Evolutionary conservation across 2,888 invertebrate species (phyloP).

Genomic region (Encarsia formosa): DNA sequence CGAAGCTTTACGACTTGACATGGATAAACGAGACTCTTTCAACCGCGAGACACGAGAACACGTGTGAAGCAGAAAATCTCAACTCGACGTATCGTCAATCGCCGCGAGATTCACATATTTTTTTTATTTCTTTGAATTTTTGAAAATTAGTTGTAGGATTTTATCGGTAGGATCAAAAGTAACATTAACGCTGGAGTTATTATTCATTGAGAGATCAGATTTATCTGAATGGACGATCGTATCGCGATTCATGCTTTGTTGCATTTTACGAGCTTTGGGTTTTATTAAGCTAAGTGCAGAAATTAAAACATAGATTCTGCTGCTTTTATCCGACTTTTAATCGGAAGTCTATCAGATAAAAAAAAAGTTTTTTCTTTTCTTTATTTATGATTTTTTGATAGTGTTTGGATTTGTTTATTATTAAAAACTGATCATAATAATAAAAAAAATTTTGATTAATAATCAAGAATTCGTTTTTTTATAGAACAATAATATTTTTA

Average conservation of each 20-base stretch:
- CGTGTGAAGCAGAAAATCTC: background rate
- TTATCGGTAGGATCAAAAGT: too few relatives aligned
- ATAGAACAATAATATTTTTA: too few relatives aligned
- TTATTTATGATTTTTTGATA: background rate
- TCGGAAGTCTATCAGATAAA: background rate
- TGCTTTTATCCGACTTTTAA: too few relatives aligned
- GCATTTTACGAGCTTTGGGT: conserved; percentile 8
- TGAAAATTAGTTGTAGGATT: too few relatives aligned
- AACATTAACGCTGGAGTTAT: background rate
- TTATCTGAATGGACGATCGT: background rate
- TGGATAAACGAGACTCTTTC: conserved; percentile 14
- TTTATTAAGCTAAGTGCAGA: background rate
- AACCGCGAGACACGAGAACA: background rate
- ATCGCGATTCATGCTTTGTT: conserved; percentile 12
- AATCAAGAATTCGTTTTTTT: too few relatives aligned
- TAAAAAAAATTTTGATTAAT: too few relatives aligned
- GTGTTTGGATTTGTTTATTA: too few relatives aligned
- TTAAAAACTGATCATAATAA: too few relatives aligned
- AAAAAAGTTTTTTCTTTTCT: background rate
- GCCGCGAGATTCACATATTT: too few relatives aligned
- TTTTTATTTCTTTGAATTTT: too few relatives aligned
- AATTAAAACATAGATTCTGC: conserved; percentile 2
- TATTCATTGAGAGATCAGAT: background rate
- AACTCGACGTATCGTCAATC: too few relatives aligned
- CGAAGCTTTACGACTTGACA: conserved; percentile 9